Percentiles rank a stretch among this genome's conserved stretches.
Conservation (phyloP, 2,888 invertebrate species). For the Oithona nana region DNA sequence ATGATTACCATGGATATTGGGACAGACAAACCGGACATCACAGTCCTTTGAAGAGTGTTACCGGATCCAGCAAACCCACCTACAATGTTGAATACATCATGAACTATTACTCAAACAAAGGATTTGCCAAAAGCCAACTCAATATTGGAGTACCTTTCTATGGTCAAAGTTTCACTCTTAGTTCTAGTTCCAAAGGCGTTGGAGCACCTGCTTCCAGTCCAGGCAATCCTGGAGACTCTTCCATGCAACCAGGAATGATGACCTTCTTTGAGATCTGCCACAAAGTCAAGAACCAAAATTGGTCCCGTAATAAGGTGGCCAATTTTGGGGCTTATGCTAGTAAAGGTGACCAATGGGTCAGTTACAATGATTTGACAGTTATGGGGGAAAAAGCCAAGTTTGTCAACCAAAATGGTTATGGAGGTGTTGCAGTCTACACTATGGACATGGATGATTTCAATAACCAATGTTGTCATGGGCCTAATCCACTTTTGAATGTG, state of each 20-base stretch:
- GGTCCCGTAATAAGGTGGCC: not conserved
- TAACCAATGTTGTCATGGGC: slow-evolving; percentile 14
- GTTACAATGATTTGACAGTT: slow-evolving; percentile 61
- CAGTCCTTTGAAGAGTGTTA: not conserved
- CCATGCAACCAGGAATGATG: slow-evolving; percentile 25
- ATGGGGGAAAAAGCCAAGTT: slow-evolving; percentile 35
- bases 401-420: slow-evolving; percentile 29
- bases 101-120: slow-evolving; percentile 54
- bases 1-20: slow-evolving; percentile 36
- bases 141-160: slow-evolving; percentile 74
- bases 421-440: slow-evolving; percentile 59
- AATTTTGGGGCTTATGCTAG: slow-evolving; percentile 45
- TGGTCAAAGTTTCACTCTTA: slow-evolving; percentile 60
- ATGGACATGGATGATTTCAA: slow-evolving; percentile 56
- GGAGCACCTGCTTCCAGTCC: slow-evolving; percentile 17
- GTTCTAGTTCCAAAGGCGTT: slow-evolving; percentile 21
- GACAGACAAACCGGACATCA: slow-evolving; percentile 21
- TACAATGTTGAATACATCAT: slow-evolving; percentile 35
- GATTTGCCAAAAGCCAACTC: slow-evolving; percentile 56
- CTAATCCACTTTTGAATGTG: not conserved
- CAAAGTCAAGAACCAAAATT: not conserved
- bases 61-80: not conserved
- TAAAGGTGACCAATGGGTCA: slow-evolving; percentile 65
- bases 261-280: slow-evolving; percentile 24
- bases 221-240: slow-evolving; percentile 23